Percentiles rank a stretch among this genome's conserved stretches.
These are phyloP conservation scores for Escarpia spicata DNA, from an alignment of 2,888 invertebrate species.

Conservation along the genomic window DNA sequence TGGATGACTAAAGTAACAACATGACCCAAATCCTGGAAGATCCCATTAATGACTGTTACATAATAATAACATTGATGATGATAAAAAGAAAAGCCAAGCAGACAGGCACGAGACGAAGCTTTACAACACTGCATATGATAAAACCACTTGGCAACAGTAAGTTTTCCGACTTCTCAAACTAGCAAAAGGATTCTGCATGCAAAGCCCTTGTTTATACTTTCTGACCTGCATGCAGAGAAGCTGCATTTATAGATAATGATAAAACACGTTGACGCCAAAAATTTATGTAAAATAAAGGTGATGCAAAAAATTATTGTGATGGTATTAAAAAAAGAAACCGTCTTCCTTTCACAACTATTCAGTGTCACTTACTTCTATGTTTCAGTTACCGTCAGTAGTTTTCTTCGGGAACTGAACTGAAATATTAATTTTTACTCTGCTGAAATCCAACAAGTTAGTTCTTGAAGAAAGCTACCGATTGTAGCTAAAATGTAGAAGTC, in stretches of 20 bases:
- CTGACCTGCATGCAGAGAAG: not conserved
- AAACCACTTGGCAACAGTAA: not conserved
- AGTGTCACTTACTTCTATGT: too few relatives aligned
- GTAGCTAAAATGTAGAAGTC: too few relatives aligned
- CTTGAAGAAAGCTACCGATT: too few relatives aligned
- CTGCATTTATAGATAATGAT: not conserved
- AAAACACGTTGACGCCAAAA: not conserved
- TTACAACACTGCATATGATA: not conserved
- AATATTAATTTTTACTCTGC: too few relatives aligned
- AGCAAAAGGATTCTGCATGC: not conserved
- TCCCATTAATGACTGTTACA: not conserved
- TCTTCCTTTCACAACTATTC: too few relatives aligned
- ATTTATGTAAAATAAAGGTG: not conserved
- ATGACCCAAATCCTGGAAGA: not conserved
- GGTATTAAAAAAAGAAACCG: not conserved
- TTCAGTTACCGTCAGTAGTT: too few relatives aligned
- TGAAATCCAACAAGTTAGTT: too few relatives aligned
- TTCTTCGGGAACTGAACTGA: too few relatives aligned
- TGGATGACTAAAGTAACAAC: not conserved
- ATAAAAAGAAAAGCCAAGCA: conserved; percentile 7
- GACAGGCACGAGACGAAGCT: not conserved
- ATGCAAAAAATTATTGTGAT: not conserved
- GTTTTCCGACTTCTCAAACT: not conserved
- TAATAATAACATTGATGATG: not conserved
- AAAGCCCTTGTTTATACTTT: not conserved